Evolutionary conservation across 2,113 vertebrate species (phyloP).

Genomic region (Prietella phreatophila): DNA sequence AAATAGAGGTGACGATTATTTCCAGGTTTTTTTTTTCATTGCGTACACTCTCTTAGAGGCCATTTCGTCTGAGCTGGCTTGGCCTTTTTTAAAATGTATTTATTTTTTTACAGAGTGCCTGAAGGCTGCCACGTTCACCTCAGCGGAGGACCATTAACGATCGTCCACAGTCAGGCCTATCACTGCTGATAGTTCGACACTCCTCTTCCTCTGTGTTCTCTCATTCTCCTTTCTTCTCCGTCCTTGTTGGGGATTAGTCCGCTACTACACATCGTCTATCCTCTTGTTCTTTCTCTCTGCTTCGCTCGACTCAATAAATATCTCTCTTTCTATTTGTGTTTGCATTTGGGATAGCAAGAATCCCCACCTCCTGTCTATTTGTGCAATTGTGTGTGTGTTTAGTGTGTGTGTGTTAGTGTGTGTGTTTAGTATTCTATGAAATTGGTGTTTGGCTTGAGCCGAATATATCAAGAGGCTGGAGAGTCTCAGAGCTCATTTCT

Average conservation of each 20-base stretch:
- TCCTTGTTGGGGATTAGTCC: not conserved
- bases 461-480: constrained; percentile 41
- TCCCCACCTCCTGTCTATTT: not conserved
- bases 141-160: constrained; percentile 31
- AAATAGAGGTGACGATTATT: not conserved
- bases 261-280: not conserved
- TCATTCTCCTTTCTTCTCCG: not conserved
- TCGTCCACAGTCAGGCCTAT: constrained; percentile 21
- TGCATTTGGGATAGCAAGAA: not conserved
- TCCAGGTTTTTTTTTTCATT: not conserved
- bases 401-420: not conserved
- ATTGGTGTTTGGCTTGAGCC: constrained; percentile 25
- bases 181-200: not conserved
- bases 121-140: constrained; percentile 28
- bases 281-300: not conserved
- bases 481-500: constrained; percentile 35
- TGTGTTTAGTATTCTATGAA: constrained; percentile 38
- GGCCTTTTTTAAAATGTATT: not conserved
- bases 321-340: not conserved
- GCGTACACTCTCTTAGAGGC: not conserved
- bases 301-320: not conserved
- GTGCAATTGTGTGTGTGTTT: not conserved
- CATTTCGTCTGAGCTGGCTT: constrained; percentile 7
- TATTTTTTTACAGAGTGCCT: constrained; percentile 12
- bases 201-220: not conserved